These are phyloP conservation scores for Alectura lathami DNA, from an alignment of 2,113 vertebrate species.

Conservation along the genomic window DNA sequence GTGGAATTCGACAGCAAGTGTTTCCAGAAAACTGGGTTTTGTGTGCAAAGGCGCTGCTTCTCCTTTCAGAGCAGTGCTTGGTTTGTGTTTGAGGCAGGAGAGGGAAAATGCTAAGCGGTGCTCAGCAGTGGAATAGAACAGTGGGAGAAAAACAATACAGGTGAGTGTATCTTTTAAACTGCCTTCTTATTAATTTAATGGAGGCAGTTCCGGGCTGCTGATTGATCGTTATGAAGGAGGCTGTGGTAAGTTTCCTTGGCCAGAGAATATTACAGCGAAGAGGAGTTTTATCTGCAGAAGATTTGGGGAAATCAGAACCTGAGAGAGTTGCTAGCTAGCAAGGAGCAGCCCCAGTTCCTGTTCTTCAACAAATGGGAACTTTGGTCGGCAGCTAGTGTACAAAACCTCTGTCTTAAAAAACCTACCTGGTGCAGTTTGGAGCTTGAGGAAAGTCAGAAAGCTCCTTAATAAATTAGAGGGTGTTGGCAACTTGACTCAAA, in stretches of 20 bases:
- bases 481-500: background rate
- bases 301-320: background rate
- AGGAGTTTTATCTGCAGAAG: background rate
- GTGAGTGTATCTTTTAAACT: background rate
- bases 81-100: background rate
- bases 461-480: background rate
- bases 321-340: background rate
- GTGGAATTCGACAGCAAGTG: background rate
- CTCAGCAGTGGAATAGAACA: background rate
- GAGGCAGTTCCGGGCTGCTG: background rate
- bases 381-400: background rate
- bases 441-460: background rate
- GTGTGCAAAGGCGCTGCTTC: background rate
- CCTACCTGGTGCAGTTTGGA: background rate
- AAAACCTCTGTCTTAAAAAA: background rate
- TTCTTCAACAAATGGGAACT: background rate
- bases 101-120: background rate
- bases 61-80: background rate
- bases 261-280: background rate
- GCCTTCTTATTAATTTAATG: conserved; percentile 19
- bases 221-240: background rate
- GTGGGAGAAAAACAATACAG: background rate
- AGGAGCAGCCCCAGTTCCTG: background rate
- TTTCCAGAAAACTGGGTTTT: background rate
- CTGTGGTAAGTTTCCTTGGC: background rate